phyloP scores from a whole-genome alignment of 1,140 invertebrate genomes.

The Antheraea pernyi region DNA sequence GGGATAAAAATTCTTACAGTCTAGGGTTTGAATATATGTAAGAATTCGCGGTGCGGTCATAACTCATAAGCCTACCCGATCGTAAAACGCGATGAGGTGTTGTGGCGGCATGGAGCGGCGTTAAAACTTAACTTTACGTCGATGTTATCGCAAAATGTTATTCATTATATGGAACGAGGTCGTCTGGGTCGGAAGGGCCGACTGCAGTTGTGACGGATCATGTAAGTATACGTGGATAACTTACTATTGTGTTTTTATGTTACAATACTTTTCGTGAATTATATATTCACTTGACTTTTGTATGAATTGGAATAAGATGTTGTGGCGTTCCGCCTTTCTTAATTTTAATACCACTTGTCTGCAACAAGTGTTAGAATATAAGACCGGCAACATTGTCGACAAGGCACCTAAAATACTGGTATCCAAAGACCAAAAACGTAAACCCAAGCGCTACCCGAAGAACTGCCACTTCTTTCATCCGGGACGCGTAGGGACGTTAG shows the following conservation, averaged over 20 bases:
- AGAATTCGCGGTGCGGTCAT: constrained; percentile 20
- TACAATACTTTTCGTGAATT: not conserved
- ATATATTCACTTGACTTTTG: not conserved
- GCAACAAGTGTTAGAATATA: too few relatives aligned
- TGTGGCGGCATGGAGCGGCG: constrained; percentile 19
- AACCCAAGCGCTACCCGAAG: too few relatives aligned
- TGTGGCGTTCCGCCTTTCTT: too few relatives aligned
- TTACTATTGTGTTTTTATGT: too few relatives aligned
- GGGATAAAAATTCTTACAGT: too few relatives aligned
- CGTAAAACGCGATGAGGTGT: constrained; percentile 37
- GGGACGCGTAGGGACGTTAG: too few relatives aligned
- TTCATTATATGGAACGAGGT: constrained; percentile 50
- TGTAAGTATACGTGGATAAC: not conserved
- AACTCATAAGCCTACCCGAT: constrained; percentile 32
- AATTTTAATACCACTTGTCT: too few relatives aligned
- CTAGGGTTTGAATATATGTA: not conserved
- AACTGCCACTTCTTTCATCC: too few relatives aligned
- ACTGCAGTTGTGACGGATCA: constrained; percentile 34
- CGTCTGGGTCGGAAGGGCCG: constrained; percentile 36
- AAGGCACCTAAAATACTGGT: too few relatives aligned
- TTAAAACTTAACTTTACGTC: constrained; percentile 25
- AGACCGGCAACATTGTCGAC: too few relatives aligned
- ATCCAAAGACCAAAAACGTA: too few relatives aligned
- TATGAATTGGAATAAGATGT: too few relatives aligned
- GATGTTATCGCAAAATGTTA: constrained; percentile 43